Evolutionary conservation across 2,888 invertebrate genomes (phyloP), one percentile per base, ranked within the genome.

Genomic region (Rutpela maculata): DNA sequence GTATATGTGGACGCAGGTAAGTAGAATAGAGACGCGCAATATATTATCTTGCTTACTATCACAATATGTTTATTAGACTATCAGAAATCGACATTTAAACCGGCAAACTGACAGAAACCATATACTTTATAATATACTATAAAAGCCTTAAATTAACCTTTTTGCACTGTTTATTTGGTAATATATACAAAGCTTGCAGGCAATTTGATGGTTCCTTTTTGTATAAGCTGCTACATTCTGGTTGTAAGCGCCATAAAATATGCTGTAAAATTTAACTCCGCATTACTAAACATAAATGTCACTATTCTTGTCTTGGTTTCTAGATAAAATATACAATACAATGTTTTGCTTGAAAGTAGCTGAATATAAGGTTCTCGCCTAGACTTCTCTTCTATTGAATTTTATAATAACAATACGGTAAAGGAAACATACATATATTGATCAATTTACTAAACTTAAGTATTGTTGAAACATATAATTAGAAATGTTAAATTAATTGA

Each of bases 201-300:
- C 60, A 18, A 15, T 12, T 2, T 50, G 18, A 18, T 43, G n/a
- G 4, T 22, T 11, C n/a, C 19, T 50, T 60, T 55, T 19, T 38
- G 18, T 19, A 22, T 1, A 71, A 43, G 15, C 18, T 38, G 60
- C 19, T 19, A 2, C 22, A 71, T 71, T 60, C 43, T 1, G 10
- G n/a, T 60, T 38, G 17, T n/a, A 15, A 55, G n/a, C 3, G 22
- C 57, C 26, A 15, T 71, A 73, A 78, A 79, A 77, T 22, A 0
- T 22, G 78, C 75, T 67, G 78, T 56, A 82, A 82, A 83, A 82
- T 82, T 81, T 83, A 71, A 82, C 12, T 43, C 12, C 43, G 12
- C 43, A 12, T 43, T 43, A 15, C 43, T 43, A 43, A 43, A 43
- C 43, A 43, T 43, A 43, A 43, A 43, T 43, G 43, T 43, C 43